phyloP scores from a whole-genome alignment of 1,140 invertebrate species.

The Drosophila auraria region DNA sequence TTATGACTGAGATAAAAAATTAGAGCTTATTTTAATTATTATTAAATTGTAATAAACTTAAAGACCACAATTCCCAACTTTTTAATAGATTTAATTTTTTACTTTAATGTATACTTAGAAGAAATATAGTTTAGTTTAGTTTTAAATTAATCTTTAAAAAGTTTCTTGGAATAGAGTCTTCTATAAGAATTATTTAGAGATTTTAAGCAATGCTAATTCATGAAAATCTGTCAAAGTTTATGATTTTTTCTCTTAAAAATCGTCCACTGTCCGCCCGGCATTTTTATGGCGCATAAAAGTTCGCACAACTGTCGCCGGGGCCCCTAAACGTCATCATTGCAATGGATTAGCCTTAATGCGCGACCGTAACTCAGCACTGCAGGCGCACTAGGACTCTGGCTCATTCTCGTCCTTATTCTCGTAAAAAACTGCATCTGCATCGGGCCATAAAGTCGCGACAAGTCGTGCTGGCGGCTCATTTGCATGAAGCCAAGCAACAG shows the following conservation, averaged over 20 bases:
- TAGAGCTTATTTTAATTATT: too few relatives aligned
- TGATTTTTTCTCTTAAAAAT: background rate
- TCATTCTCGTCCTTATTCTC: slow-evolving; percentile 17
- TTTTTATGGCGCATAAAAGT: slow-evolving; percentile 74
- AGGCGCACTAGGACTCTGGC: background rate
- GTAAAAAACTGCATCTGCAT: slow-evolving; percentile 68
- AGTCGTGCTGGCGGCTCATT: slow-evolving; percentile 58
- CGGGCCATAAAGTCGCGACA: slow-evolving; percentile 56
- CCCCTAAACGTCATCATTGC: slow-evolving; percentile 78
- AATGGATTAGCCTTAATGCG: slow-evolving; percentile 71
- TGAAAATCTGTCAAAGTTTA: background rate
- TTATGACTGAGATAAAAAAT: too few relatives aligned
- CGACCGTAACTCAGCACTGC: slow-evolving; percentile 60
- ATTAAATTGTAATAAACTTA: too few relatives aligned
- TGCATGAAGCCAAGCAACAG: slow-evolving; percentile 45
- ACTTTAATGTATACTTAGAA: background rate
- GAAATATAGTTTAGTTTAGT: background rate
- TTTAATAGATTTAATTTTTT: too few relatives aligned
- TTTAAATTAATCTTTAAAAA: background rate
- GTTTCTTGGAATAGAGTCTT: too few relatives aligned
- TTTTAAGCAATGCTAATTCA: too few relatives aligned
- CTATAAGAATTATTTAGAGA: too few relatives aligned
- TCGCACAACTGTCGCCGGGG: slow-evolving; percentile 68
- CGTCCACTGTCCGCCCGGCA: slow-evolving; percentile 3
- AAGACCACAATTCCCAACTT: too few relatives aligned